Evolutionary conservation across 2,797 vertebrate species (phyloP).

Genomic region (Eulemur coronatus): DNA sequence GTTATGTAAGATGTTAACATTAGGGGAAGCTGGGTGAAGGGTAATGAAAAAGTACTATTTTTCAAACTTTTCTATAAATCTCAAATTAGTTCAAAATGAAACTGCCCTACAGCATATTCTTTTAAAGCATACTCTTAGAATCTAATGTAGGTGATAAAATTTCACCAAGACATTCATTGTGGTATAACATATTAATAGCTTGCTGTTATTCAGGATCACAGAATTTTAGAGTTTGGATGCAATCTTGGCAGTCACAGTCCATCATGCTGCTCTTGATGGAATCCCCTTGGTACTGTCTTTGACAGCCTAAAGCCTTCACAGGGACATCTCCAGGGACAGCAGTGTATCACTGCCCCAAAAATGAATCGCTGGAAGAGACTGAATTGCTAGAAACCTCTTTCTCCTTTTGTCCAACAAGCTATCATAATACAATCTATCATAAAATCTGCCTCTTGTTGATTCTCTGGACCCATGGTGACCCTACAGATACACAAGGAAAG

Average conservation of each 20-base stretch:
- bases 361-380: neutral
- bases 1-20: neutral
- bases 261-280: neutral
- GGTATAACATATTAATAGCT: neutral
- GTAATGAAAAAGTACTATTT: neutral
- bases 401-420: neutral
- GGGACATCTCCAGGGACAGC: neutral
- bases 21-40: neutral
- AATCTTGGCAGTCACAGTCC: neutral
- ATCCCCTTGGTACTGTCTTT: neutral
- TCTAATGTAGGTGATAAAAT: neutral
- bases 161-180: neutral
- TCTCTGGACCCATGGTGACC: neutral
- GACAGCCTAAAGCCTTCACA: neutral
- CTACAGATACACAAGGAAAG: neutral
- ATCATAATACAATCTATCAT: neutral
- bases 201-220: neutral
- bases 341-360: neutral
- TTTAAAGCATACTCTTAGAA: slow-evolving; percentile 25
- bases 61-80: neutral
- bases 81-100: slow-evolving; percentile 37
- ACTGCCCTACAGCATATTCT: neutral
- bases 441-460: neutral
- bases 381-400: neutral
- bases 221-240: neutral